Percentiles rank a stretch among this genome's conserved stretches.
phyloP scores from a whole-genome alignment of 2,113 vertebrate species.

The Camelus bactrianus region DNA sequence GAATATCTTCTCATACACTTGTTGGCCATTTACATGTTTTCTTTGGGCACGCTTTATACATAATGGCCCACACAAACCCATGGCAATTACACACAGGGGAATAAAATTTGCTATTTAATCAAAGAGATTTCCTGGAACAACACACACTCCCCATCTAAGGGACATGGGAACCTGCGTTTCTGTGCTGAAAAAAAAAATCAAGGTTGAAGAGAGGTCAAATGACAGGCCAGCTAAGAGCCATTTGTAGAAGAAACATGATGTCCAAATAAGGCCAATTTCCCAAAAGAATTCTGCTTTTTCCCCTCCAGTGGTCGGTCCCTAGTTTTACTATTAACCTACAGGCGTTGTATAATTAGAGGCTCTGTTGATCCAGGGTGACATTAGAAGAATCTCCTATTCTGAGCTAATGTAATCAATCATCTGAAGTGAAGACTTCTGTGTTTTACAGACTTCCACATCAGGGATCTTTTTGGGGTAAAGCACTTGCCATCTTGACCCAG shows the following conservation, averaged over 20 bases:
- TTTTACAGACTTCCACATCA: constrained; percentile 33
- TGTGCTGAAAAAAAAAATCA: not conserved
- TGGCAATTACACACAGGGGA: not conserved
- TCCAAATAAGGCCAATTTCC: not conserved
- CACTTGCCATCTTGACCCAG: constrained; percentile 12
- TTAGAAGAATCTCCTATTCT: not conserved
- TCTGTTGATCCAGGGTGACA: not conserved
- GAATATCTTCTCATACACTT: not conserved
- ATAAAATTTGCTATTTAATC: not conserved
- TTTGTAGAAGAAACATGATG: not conserved
- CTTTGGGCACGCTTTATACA: not conserved
- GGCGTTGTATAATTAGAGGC: not conserved
- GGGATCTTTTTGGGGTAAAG: not conserved
- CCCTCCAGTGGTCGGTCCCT: too few relatives aligned
- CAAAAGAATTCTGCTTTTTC: not conserved
- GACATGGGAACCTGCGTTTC: not conserved
- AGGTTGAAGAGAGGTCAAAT: not conserved
- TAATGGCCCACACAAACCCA: not conserved
- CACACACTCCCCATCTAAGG: not conserved
- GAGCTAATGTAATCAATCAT: not conserved
- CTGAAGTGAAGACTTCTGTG: not conserved
- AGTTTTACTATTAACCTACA: not conserved
- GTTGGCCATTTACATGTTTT: not conserved
- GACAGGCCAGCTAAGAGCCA: not conserved
- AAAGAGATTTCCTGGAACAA: not conserved